phyloP scores from a whole-genome alignment of 2,113 vertebrate genomes.

The Ophthalmolycus amberensis region DNA sequence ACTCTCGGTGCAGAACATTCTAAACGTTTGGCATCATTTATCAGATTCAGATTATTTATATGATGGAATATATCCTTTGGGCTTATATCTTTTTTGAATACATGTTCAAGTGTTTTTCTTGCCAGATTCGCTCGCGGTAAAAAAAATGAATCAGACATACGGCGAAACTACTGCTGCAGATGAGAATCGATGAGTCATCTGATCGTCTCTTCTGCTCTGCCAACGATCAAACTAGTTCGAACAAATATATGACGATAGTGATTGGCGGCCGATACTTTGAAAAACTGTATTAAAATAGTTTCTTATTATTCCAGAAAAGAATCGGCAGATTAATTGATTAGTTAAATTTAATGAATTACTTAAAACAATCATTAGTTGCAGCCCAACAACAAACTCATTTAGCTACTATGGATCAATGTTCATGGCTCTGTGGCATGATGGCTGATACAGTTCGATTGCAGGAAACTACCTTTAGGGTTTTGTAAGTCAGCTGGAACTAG shows the following conservation, averaged over 20 bases:
- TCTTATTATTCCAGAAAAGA: neutral
- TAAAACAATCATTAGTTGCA: neutral
- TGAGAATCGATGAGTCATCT: neutral
- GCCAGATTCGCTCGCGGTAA: neutral
- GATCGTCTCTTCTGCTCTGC: neutral
- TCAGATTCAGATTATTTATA: neutral
- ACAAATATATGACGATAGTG: neutral
- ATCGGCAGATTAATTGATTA: neutral
- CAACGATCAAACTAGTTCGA: neutral
- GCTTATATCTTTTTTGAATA: neutral
- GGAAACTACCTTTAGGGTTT: too few species aligned
- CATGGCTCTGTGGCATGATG: neutral
- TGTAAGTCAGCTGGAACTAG: neutral
- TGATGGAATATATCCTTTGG: neutral
- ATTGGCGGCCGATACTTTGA: too few species aligned
- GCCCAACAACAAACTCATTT: neutral
- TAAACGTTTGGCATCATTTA: neutral
- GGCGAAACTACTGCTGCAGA: neutral
- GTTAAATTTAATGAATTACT: neutral
- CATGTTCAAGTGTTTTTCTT: too few species aligned
- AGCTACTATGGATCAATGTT: neutral
- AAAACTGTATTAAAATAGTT: too few species aligned
- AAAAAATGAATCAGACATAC: neutral
- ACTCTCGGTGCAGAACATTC: neutral
- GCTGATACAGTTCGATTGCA: neutral